These are phyloP conservation scores for Xylocampa areola DNA, from an alignment of 2,888 invertebrate genomes.

Conservation along the genomic window DNA sequence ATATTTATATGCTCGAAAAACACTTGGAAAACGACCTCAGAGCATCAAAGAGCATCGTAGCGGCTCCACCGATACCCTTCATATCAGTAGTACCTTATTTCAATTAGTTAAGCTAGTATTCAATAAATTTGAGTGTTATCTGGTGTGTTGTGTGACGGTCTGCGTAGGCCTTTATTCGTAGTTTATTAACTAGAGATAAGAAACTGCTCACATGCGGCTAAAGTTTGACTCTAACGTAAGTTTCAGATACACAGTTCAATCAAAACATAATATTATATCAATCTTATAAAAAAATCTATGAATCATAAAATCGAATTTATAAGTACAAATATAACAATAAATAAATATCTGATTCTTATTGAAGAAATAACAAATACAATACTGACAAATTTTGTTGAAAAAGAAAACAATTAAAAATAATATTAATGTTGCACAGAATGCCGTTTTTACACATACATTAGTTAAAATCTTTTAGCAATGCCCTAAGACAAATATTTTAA, in stretches of 20 bases:
- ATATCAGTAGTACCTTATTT: too few relatives aligned
- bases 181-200: too few relatives aligned
- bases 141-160: too few relatives aligned
- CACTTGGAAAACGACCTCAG: too few relatives aligned
- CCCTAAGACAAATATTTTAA: slow-evolving; percentile 12
- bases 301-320: slow-evolving; percentile 32
- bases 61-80: too few relatives aligned
- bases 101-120: too few relatives aligned
- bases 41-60: too few relatives aligned
- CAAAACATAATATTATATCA: slow-evolving; percentile 1
- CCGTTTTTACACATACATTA: slow-evolving; percentile 16
- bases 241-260: slow-evolving; percentile 2
- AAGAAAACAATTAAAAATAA: slow-evolving; percentile 27
- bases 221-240: slow-evolving; percentile 9
- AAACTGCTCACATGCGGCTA: too few relatives aligned
- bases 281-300: slow-evolving; percentile 29
- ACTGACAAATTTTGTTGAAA: slow-evolving; percentile 38
- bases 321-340: slow-evolving; percentile 60
- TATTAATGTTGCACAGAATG: slow-evolving; percentile 10
- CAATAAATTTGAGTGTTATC: too few relatives aligned
- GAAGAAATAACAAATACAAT: slow-evolving; percentile 52
- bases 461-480: slow-evolving; percentile 20
- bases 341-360: slow-evolving; percentile 59
- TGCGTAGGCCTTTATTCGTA: too few relatives aligned
- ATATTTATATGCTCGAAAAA: too few relatives aligned